phyloP scores from a whole-genome alignment of 2,888 invertebrate genomes.

The Venusia cambrica region DNA sequence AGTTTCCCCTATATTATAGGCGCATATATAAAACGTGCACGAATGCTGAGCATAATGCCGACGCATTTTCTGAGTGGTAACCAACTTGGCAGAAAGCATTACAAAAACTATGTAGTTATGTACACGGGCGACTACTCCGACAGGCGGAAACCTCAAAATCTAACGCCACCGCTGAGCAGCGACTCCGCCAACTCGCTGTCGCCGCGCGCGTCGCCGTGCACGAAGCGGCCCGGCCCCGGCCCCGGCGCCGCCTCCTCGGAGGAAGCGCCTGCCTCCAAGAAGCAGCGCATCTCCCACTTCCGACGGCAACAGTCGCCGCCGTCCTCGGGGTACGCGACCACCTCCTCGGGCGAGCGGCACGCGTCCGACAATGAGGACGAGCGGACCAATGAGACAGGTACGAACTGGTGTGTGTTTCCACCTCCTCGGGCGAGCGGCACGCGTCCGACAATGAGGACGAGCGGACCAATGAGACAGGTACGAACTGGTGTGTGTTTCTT shows the following conservation, averaged over 20 bases:
- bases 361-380: conserved; percentile 77
- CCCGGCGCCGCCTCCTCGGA: conserved; percentile 86
- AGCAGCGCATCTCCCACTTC: conserved; percentile 91
- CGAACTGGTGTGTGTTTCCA: not conserved
- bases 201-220: conserved; percentile 82
- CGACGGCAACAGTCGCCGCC: conserved; percentile 78
- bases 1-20: too few species aligned
- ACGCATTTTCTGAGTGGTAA: too few species aligned
- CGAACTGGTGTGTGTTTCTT: not conserved
- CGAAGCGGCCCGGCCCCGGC: too few species aligned
- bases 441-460: conserved; percentile 77
- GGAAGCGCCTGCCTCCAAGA: conserved; percentile 83
- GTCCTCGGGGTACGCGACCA: conserved; percentile 68
- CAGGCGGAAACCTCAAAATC: conserved; percentile 94
- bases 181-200: conserved; percentile 93
- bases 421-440: conserved; percentile 74
- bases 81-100: too few species aligned
- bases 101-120: too few species aligned
- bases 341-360: conserved; percentile 76
- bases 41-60: too few species aligned
- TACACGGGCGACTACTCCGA: too few species aligned
- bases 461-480: conserved; percentile 47
- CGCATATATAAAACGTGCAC: too few species aligned
- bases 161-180: conserved; percentile 93
- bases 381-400: conserved; percentile 47